phyloP scores from a whole-genome alignment of 2,888 invertebrate genomes.

The Clostera curtula region DNA sequence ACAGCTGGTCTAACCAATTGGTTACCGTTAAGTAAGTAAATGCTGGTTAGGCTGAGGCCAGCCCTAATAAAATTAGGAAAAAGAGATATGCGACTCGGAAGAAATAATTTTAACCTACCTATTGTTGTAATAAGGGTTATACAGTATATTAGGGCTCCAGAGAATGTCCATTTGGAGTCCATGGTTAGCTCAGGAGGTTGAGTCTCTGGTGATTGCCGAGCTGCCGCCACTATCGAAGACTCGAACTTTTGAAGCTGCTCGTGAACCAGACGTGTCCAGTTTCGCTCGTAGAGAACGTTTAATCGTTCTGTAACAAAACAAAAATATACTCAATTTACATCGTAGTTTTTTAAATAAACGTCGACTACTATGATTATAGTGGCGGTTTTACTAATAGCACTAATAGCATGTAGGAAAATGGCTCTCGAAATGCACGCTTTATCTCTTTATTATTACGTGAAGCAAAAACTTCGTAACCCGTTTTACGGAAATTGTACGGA shows the following conservation, averaged over 20 bases:
- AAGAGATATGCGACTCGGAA: not conserved
- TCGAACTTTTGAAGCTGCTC: conserved; percentile 87
- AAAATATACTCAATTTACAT: not conserved
- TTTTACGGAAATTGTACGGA: no score
- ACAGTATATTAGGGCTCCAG: conserved; percentile 88
- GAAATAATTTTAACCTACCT: conserved; percentile 73
- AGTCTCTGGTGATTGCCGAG: conserved; percentile 67
- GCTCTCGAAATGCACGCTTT: no score
- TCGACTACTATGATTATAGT: no score
- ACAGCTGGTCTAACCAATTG: no score
- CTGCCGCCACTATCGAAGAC: conserved; percentile 84
- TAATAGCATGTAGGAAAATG: no score
- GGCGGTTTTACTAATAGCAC: no score
- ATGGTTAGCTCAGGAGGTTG: conserved; percentile 58
- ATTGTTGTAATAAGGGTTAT: conserved; percentile 92
- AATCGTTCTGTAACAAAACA: conserved; percentile 77
- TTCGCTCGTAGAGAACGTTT: conserved; percentile 87
- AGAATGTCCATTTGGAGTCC: conserved; percentile 85
- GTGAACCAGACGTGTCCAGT: conserved; percentile 88
- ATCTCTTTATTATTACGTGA: no score
- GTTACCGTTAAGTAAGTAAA: no score
- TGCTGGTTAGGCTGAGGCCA: no score
- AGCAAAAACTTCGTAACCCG: no score
- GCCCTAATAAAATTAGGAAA: no score
- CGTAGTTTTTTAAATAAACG: not conserved